phyloP scores from a whole-genome alignment of 1,140 invertebrate species.

The Aricia agestis region DNA sequence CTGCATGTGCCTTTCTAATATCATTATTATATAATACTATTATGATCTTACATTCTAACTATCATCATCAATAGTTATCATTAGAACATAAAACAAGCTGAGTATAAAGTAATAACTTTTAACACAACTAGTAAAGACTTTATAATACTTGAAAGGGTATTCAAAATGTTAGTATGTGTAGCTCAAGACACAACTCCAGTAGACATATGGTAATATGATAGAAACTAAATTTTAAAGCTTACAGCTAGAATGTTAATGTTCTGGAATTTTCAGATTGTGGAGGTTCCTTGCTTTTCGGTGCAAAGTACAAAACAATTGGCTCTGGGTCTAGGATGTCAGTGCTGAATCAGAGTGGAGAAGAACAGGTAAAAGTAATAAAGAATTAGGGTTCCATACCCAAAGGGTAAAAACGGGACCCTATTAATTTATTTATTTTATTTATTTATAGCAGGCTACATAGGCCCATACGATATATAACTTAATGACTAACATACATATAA shows the following conservation, averaged over 20 bases:
- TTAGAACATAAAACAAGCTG: background rate
- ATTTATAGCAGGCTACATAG: too few relatives aligned
- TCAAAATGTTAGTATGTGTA: background rate
- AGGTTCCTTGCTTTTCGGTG: constrained; percentile 42
- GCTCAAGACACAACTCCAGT: background rate
- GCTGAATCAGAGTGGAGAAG: constrained; percentile 76
- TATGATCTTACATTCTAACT: constrained; percentile 16
- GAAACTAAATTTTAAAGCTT: too few relatives aligned
- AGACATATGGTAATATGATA: background rate
- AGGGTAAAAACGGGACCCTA: too few relatives aligned
- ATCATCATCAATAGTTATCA: background rate
- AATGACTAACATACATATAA: too few relatives aligned
- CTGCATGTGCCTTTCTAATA: constrained; percentile 20
- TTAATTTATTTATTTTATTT: too few relatives aligned
- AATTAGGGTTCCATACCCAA: too few relatives aligned
- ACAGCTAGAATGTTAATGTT: background rate
- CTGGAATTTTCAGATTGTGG: constrained; percentile 40
- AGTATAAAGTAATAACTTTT: background rate
- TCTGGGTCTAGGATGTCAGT: constrained; percentile 71
- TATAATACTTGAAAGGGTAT: background rate
- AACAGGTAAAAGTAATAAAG: constrained; percentile 52
- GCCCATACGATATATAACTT: too few relatives aligned
- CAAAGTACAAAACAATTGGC: constrained; percentile 50
- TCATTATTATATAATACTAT: constrained; percentile 19
- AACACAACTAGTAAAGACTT: too few relatives aligned